phyloP scores from a whole-genome alignment of 2,797 vertebrate species.

The Selene dorsalis region DNA sequence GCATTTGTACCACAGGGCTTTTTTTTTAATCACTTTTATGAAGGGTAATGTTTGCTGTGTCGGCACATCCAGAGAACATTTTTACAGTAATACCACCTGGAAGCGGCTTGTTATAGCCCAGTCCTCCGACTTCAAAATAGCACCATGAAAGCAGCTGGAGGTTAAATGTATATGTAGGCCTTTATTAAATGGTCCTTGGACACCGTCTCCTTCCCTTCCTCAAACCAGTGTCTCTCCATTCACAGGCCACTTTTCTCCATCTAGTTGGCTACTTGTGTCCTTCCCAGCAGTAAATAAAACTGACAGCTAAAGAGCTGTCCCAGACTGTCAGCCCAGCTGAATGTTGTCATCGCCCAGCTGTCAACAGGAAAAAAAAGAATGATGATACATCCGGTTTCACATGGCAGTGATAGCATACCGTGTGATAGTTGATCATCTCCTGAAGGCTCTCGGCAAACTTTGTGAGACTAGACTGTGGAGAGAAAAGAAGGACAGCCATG shows the following conservation, averaged over 20 bases:
- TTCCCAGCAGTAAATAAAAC: conserved; percentile 50
- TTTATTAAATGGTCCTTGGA: neutral
- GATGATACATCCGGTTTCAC: conserved; percentile 58
- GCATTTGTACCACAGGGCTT: conserved; percentile 21
- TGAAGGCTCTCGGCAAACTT: conserved; percentile 97
- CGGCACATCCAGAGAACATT: neutral
- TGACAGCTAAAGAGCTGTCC: conserved; percentile 36
- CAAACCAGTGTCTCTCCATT: conserved; percentile 8
- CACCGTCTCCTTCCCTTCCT: conserved; percentile 4
- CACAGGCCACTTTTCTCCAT: conserved; percentile 5
- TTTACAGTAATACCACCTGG: neutral
- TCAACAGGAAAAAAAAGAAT: neutral
- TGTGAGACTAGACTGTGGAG: conserved; percentile 89
- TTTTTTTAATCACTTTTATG: conserved; percentile 27
- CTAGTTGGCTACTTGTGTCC: conserved; percentile 14
- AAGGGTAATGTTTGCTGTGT: conserved; percentile 16
- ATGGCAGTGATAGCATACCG: conserved; percentile 83
- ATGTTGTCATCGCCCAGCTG: conserved; percentile 52
- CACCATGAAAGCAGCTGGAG: neutral
- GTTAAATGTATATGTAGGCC: neutral
- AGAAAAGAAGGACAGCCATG: conserved; percentile 33
- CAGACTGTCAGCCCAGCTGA: conserved; percentile 35
- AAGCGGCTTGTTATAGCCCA: neutral
- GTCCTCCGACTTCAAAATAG: neutral
- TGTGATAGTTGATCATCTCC: conserved; percentile 99